Evolutionary conservation across 2,888 invertebrate species (phyloP).

Genomic region (Plebejus argus): DNA sequence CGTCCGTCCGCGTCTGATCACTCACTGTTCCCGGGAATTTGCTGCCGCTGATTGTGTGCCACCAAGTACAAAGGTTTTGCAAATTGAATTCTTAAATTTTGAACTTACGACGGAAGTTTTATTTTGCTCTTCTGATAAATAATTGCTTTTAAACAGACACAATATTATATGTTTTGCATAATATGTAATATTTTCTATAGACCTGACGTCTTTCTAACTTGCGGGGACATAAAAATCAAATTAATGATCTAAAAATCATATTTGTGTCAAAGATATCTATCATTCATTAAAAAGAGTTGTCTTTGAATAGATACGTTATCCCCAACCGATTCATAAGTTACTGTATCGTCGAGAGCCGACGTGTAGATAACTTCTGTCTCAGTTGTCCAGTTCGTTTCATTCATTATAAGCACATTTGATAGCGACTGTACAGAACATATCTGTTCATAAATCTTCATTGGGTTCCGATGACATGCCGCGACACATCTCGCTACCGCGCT

Average conservation of each 20-base stretch:
- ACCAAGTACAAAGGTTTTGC: background rate
- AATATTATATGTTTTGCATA: background rate
- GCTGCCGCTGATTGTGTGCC: background rate
- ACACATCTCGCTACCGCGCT: constrained; percentile 79
- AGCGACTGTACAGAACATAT: constrained; percentile 61
- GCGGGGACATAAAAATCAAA: background rate
- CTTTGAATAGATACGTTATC: constrained; percentile 4
- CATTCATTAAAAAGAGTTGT: background rate
- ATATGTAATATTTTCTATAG: background rate
- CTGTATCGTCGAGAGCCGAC: constrained; percentile 6
- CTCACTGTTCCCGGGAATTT: background rate
- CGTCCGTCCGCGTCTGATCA: background rate
- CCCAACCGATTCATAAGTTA: background rate
- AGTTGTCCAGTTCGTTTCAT: constrained; percentile 30
- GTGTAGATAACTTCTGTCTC: constrained; percentile 26
- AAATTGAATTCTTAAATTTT: background rate
- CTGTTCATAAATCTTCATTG: constrained; percentile 80
- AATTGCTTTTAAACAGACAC: background rate
- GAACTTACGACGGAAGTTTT: background rate
- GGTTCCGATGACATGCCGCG: constrained; percentile 79
- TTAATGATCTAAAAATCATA: background rate
- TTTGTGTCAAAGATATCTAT: background rate
- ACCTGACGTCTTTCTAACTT: background rate
- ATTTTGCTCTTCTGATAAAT: background rate
- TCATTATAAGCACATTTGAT: constrained; percentile 53